These are phyloP conservation scores for Leptobrachium leishanense DNA, from an alignment of 2,113 vertebrate genomes.

Conservation along the genomic window DNA sequence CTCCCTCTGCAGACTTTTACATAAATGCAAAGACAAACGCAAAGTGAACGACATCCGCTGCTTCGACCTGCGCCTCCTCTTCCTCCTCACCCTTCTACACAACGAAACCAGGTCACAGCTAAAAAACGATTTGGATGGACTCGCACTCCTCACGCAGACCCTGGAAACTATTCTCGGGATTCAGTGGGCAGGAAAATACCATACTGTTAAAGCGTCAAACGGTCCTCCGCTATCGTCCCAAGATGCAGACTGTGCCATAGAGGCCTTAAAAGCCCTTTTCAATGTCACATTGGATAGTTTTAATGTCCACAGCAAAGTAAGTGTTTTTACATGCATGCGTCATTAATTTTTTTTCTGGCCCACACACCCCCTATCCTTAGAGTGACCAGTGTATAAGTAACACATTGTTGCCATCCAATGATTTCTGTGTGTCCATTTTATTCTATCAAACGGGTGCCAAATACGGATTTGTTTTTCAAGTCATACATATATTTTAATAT, in stretches of 20 bases:
- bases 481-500: too few species aligned
- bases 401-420: too few species aligned
- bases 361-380: too few species aligned
- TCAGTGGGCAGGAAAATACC: conserved; percentile 85
- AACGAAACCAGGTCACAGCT: conserved; percentile 79
- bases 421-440: too few species aligned
- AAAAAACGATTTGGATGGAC: conserved; percentile 77
- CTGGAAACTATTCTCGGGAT: conserved; percentile 87
- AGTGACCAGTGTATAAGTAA: too few species aligned
- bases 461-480: too few species aligned
- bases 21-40: conserved; percentile 67
- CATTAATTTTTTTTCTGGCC: too few species aligned
- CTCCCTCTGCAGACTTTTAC: conserved; percentile 80
- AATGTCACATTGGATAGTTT: conserved; percentile 89
- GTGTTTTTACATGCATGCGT: conserved; percentile 33
- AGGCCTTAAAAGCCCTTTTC: conserved; percentile 93
- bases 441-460: too few species aligned
- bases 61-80: conserved; percentile 91
- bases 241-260: conserved; percentile 86
- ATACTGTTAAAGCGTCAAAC: conserved; percentile 71
- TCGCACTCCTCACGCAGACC: conserved; percentile 82
- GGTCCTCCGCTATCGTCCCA: conserved; percentile 75
- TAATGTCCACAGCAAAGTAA: conserved; percentile 85
- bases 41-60: conserved; percentile 84
- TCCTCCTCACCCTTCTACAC: conserved; percentile 90